These are phyloP conservation scores for Lycocorax pyrrhopterus DNA, from an alignment of 2,113 vertebrate genomes.

Conservation along the genomic window DNA sequence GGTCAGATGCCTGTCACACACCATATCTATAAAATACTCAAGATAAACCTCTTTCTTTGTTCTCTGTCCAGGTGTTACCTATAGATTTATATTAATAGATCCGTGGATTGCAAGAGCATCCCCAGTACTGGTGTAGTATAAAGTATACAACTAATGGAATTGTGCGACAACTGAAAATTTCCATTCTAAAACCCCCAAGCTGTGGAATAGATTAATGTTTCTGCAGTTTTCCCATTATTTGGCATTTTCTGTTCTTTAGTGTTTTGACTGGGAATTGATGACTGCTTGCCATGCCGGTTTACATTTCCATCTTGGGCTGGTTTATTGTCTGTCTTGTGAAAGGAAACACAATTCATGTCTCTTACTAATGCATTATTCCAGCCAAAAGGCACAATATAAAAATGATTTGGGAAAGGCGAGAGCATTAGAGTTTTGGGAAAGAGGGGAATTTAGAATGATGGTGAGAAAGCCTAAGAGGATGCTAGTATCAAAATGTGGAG, in stretches of 20 bases:
- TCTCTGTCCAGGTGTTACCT: background rate
- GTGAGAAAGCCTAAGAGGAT: background rate
- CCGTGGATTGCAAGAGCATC: background rate
- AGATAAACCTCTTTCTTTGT: background rate
- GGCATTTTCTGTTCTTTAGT: background rate
- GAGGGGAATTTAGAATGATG: background rate
- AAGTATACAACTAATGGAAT: background rate
- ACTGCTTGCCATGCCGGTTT: background rate
- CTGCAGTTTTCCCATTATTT: background rate
- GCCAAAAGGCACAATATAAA: background rate
- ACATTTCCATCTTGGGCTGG: background rate
- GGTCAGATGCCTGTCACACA: background rate
- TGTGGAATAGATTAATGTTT: background rate
- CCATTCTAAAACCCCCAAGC: background rate
- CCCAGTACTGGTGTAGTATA: background rate
- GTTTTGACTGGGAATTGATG: background rate
- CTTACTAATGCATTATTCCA: background rate
- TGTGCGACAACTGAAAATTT: background rate
- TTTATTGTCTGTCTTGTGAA: background rate
- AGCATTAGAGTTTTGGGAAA: background rate
- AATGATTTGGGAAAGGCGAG: background rate
- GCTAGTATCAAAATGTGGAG: background rate
- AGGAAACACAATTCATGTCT: background rate
- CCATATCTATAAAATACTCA: background rate
- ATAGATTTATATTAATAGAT: background rate